These are phyloP conservation scores for Ambastaia sidthimunki DNA, from an alignment of 2,797 vertebrate genomes.

Conservation along the genomic window DNA sequence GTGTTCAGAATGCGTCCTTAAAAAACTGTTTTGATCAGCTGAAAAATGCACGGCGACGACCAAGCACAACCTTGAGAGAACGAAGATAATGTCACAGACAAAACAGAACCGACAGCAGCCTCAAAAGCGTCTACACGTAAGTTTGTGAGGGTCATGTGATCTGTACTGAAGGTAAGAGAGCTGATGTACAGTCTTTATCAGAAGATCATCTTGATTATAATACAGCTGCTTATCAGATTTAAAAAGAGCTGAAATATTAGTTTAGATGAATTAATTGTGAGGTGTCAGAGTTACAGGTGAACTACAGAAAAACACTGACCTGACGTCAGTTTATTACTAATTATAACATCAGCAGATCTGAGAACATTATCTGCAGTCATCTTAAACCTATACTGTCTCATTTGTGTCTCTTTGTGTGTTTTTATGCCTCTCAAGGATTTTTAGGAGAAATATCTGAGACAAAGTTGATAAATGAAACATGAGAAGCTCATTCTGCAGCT, in stretches of 20 bases:
- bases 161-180: neutral
- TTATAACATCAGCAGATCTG: no score
- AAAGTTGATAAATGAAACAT: neutral
- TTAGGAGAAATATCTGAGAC: neutral
- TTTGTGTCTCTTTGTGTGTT: neutral
- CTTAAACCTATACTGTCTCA: neutral
- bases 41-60: neutral
- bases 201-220: no score
- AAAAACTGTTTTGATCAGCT: constrained; percentile 3
- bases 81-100: neutral
- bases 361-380: no score
- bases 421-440: neutral
- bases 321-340: no score
- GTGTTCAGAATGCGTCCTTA: neutral
- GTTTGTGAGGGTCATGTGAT: neutral
- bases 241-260: no score
- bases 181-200: no score
- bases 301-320: no score
- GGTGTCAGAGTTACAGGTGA: no score
- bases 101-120: neutral
- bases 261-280: no score
- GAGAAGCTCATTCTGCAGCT: neutral
- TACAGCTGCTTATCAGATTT: no score
- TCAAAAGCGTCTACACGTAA: neutral
- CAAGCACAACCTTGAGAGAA: neutral